These are phyloP conservation scores for Hippopotamus amphibius DNA, from an alignment of 2,113 vertebrate species.

Conservation along the genomic window DNA sequence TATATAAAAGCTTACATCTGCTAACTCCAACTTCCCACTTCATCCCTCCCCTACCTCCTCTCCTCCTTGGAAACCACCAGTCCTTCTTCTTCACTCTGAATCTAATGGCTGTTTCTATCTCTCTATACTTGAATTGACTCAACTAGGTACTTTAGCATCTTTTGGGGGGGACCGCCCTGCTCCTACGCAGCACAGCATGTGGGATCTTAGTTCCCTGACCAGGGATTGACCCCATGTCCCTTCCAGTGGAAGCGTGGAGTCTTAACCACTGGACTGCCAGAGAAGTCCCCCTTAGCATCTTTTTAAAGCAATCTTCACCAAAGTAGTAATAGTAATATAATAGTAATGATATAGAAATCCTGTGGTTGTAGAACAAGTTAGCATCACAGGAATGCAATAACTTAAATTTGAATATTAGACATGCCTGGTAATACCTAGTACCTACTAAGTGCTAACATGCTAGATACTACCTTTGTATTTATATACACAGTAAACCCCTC, in stretches of 20 bases:
- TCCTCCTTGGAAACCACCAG: background rate
- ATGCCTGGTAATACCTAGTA: background rate
- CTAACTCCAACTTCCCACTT: background rate
- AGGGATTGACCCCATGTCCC: background rate
- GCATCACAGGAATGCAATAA: background rate
- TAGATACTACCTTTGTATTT: background rate
- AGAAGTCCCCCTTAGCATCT: background rate
- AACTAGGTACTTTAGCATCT: background rate
- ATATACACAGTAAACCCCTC: background rate
- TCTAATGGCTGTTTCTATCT: background rate
- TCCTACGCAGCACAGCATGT: background rate
- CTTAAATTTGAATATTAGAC: background rate
- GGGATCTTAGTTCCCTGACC: background rate
- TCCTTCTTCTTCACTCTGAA: background rate
- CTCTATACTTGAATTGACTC: background rate
- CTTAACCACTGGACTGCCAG: background rate
- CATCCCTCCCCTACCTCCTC: background rate
- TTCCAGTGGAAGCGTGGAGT: background rate
- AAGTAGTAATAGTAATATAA: background rate
- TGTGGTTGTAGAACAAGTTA: background rate
- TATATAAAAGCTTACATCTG: background rate
- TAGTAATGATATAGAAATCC: background rate
- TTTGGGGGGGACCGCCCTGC: background rate
- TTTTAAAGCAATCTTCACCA: background rate
- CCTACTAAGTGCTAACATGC: background rate